Conservation (phyloP, 2,888 invertebrate genomes). For the Ophion ventricosus region DNA sequence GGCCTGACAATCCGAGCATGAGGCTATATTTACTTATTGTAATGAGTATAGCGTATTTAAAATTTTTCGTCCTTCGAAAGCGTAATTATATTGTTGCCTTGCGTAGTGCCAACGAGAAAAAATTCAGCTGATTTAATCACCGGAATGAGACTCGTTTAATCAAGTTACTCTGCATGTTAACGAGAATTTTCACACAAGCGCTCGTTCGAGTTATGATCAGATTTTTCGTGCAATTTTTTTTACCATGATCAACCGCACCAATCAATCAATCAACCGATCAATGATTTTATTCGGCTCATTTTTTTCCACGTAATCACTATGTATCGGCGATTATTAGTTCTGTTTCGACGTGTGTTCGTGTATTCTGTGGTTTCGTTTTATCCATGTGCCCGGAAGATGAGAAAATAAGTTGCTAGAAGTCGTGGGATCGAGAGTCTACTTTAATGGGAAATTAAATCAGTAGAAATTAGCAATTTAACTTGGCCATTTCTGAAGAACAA, state of each 20-base stretch:
- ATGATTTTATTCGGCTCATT: neutral
- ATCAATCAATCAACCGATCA: no score
- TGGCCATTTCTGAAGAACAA: neutral
- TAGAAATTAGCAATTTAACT: neutral
- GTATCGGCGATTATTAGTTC: neutral
- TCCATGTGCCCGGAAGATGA: constrained; percentile 12
- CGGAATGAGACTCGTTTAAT: neutral
- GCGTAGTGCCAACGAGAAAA: neutral
- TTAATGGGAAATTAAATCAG: constrained; percentile 16
- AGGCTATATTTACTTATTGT: constrained; percentile 13
- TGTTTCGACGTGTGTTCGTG: constrained; percentile 14
- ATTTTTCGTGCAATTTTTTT: neutral
- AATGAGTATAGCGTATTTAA: constrained; percentile 13
- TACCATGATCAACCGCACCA: neutral
- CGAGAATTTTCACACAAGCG: neutral
- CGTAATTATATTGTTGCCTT: constrained; percentile 7
- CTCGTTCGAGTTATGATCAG: neutral
- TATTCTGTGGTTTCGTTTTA: constrained; percentile 25
- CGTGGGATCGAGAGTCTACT: constrained; percentile 9
- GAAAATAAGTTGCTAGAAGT: constrained; percentile 26
- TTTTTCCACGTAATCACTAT: neutral
- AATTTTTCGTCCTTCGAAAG: constrained; percentile 4
- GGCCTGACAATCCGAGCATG: neutral
- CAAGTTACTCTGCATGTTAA: neutral
- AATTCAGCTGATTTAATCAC: neutral